Conservation (phyloP, 2,113 vertebrate genomes). For the Scortum barcoo region DNA sequence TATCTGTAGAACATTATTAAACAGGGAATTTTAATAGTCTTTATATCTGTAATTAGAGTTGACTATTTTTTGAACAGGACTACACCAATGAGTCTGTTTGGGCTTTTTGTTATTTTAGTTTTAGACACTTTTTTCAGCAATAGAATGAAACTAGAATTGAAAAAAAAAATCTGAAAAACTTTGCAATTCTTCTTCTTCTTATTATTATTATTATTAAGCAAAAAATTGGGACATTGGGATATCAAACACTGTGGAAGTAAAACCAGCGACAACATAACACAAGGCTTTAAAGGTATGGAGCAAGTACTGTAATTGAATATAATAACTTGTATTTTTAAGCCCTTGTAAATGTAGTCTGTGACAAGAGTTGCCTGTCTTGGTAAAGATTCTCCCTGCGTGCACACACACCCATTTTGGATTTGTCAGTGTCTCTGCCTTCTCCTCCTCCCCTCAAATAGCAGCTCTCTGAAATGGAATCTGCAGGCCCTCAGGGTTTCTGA, state of each 20-base stretch:
- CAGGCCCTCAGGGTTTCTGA: constrained; percentile 54
- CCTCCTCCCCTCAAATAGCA: constrained; percentile 63
- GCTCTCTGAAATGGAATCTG: constrained; percentile 68
- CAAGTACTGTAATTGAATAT: background rate
- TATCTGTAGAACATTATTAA: too few relatives aligned
- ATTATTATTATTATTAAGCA: background rate
- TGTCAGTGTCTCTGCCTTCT: constrained; percentile 59
- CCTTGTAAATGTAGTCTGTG: background rate
- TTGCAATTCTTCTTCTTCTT: too few relatives aligned
- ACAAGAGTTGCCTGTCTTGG: constrained; percentile 23
- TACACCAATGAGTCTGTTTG: too few relatives aligned
- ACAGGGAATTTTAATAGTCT: too few relatives aligned
- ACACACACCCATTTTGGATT: constrained; percentile 56
- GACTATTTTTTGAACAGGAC: too few relatives aligned
- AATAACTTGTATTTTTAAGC: constrained; percentile 2
- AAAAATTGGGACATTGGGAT: background rate
- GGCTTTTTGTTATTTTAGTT: too few relatives aligned
- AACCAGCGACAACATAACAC: background rate
- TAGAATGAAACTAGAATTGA: too few relatives aligned
- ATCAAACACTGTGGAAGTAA: background rate
- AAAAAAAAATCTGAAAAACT: background rate
- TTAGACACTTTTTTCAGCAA: too few relatives aligned
- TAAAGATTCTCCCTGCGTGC: constrained; percentile 25
- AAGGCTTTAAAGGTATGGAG: background rate
- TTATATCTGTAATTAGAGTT: too few relatives aligned